These are phyloP conservation scores for Pseudochirops cupreus DNA, from an alignment of 2,797 vertebrate genomes.

Conservation along the genomic window DNA sequence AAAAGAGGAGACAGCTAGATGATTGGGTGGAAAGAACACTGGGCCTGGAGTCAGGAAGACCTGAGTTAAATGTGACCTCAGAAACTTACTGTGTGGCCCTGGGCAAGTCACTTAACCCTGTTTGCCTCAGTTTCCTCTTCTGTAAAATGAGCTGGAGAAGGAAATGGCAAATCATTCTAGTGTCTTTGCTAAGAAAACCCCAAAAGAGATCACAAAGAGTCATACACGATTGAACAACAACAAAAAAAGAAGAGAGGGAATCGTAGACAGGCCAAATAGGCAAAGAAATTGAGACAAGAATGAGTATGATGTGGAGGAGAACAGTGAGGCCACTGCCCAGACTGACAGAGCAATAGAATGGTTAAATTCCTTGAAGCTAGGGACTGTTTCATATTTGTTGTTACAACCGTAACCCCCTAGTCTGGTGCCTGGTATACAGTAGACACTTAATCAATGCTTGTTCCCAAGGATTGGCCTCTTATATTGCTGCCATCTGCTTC, in stretches of 20 bases:
- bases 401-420: background rate
- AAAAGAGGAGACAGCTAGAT: background rate
- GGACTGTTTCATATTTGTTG: background rate
- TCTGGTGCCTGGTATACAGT: background rate
- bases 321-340: background rate
- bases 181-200: background rate
- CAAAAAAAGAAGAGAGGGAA: background rate
- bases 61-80: background rate
- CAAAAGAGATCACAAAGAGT: background rate
- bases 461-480: background rate
- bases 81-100: background rate
- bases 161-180: background rate
- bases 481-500: background rate
- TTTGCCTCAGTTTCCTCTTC: background rate
- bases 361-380: too few relatives aligned
- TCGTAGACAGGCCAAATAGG: background rate
- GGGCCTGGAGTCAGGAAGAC: background rate
- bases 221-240: background rate
- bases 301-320: background rate
- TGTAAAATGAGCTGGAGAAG: background rate
- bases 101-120: background rate
- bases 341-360: background rate
- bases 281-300: background rate
- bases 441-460: background rate
- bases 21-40: background rate